phyloP scores from a whole-genome alignment of 35 echinoderm and acorn worm species.

The Strongylocentrotus purpuratus region DNA sequence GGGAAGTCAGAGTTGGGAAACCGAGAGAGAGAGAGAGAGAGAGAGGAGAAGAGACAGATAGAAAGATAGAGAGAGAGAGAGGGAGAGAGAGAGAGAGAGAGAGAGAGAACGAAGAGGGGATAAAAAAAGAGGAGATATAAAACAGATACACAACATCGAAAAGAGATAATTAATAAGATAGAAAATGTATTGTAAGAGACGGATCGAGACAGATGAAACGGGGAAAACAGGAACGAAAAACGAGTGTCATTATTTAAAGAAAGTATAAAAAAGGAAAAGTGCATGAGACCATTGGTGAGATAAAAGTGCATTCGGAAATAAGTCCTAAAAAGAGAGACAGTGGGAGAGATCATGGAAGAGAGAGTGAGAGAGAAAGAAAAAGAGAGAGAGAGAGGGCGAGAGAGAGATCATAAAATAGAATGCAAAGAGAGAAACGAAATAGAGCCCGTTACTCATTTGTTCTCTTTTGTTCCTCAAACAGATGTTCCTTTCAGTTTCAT shows the following conservation, averaged over 20 bases:
- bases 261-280: background rate
- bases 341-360: background rate
- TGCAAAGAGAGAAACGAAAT: constrained; percentile 21
- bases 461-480: constrained; percentile 6
- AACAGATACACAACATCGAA: background rate
- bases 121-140: background rate
- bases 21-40: background rate
- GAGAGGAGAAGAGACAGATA: background rate
- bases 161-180: background rate
- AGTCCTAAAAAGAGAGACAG: background rate
- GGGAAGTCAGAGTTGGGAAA: background rate
- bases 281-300: background rate
- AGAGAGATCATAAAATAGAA: background rate
- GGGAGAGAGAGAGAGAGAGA: background rate
- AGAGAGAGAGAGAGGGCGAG: background rate
- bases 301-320: background rate
- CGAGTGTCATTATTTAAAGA: background rate
- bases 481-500: constrained; percentile 35
- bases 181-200: background rate
- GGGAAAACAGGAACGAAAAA: no score
- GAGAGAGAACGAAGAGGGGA: no score
- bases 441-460: constrained; percentile 33
- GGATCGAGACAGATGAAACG: no score
- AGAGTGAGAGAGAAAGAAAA: background rate
- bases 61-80: background rate